Evolutionary conservation across 2,888 invertebrate genomes (phyloP).

Genomic region (Scaptomyza flava): DNA sequence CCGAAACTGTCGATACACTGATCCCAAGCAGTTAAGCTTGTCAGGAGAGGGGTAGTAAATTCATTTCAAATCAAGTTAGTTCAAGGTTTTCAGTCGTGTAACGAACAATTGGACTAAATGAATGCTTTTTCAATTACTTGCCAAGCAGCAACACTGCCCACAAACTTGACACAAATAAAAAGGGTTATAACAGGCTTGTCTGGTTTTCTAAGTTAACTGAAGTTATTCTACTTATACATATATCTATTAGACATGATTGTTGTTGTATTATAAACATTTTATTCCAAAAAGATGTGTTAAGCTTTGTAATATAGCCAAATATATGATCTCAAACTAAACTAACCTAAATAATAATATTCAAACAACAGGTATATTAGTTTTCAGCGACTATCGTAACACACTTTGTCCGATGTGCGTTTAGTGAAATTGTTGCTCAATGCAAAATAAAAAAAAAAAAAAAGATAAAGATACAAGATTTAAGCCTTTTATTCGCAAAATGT

Average conservation of each 20-base stretch:
- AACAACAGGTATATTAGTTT: slow-evolving; percentile 40
- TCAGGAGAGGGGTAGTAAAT: neutral
- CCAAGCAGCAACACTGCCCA: neutral
- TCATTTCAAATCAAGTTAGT: neutral
- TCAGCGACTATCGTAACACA: slow-evolving; percentile 46
- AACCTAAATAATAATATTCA: slow-evolving; percentile 1
- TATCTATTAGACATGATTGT: slow-evolving; percentile 56
- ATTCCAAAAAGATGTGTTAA: slow-evolving; percentile 21
- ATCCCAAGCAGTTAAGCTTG: slow-evolving; percentile 27
- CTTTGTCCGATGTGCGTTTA: slow-evolving; percentile 9
- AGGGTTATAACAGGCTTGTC: slow-evolving; percentile 10
- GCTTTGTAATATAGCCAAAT: slow-evolving; percentile 69
- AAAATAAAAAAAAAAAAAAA: neutral
- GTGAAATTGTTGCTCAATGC: slow-evolving; percentile 50
- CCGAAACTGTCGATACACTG: slow-evolving; percentile 56
- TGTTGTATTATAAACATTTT: slow-evolving; percentile 46
- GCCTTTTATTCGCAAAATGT: slow-evolving; percentile 16
- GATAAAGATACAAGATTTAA: slow-evolving; percentile 15
- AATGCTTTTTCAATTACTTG: neutral
- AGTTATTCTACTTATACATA: slow-evolving; percentile 13
- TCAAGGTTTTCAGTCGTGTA: neutral
- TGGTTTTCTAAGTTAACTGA: slow-evolving; percentile 8
- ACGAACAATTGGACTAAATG: neutral
- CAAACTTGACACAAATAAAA: neutral
- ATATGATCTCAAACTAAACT: slow-evolving; percentile 58